These are phyloP conservation scores for Delphinapterus leucas DNA, from an alignment of 2,113 vertebrate species.

Conservation along the genomic window DNA sequence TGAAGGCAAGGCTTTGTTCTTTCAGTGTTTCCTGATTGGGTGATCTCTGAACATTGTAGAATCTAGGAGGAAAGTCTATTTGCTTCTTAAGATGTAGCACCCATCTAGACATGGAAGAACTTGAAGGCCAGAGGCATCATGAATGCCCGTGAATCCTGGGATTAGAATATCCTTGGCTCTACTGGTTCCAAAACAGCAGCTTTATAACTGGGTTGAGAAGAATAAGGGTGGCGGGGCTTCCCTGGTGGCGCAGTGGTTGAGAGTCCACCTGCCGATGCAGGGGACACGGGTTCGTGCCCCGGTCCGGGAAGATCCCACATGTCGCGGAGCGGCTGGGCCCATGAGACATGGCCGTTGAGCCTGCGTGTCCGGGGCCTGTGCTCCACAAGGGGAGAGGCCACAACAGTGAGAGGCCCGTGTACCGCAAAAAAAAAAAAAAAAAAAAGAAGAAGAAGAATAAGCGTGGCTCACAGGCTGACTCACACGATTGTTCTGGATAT, in stretches of 20 bases:
- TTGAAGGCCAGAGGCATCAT: background rate
- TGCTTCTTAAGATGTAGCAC: background rate
- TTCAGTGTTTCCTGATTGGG: background rate
- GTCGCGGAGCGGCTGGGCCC: too few species aligned
- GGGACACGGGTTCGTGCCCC: too few species aligned
- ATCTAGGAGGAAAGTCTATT: background rate
- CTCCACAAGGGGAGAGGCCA: too few species aligned
- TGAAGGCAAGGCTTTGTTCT: background rate
- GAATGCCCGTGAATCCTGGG: background rate
- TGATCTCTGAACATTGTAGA: background rate
- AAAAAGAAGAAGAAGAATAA: too few species aligned
- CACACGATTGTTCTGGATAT: background rate
- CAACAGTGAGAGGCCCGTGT: too few species aligned
- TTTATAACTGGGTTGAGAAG: background rate
- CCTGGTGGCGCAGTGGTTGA: too few species aligned
- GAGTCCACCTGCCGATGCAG: too few species aligned
- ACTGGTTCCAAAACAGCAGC: background rate
- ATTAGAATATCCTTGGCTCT: background rate
- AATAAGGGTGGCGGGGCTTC: background rate
- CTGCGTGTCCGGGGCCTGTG: too few species aligned
- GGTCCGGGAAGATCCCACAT: too few species aligned
- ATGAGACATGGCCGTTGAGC: too few species aligned
- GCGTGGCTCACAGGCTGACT: background rate
- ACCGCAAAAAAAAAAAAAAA: too few species aligned
- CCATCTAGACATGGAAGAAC: background rate